A percentile compares a stretch with the other conserved stretches of the same genome.
Evolutionary conservation across 2,113 vertebrate species (phyloP).

Genomic region (Scomber japonicus): DNA sequence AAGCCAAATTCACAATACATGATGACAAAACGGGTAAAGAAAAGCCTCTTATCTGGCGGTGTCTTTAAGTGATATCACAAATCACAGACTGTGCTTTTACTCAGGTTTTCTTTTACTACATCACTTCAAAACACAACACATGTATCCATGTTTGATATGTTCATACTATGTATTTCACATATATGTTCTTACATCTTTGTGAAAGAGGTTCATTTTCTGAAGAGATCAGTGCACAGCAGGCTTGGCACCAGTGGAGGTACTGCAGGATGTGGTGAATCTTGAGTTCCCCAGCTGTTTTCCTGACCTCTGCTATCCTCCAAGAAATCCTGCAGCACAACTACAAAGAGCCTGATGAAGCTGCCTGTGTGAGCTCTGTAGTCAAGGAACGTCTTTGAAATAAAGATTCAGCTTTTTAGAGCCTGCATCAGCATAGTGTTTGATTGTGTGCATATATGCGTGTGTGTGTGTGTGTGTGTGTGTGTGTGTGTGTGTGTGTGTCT

Average conservation of each 20-base stretch:
- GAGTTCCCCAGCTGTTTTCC: conserved; percentile 40
- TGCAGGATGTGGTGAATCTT: conserved; percentile 23
- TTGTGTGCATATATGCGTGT: not conserved
- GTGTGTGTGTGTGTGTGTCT: conserved; percentile 7
- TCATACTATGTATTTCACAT: not conserved
- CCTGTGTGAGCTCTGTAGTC: not conserved
- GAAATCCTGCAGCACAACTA: conserved; percentile 15
- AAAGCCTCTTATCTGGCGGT: conserved; percentile 13
- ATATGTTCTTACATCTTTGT: not conserved
- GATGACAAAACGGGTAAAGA: conserved; percentile 8
- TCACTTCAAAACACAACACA: not conserved
- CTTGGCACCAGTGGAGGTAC: not conserved
- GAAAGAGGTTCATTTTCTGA: not conserved
- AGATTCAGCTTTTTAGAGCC: not conserved
- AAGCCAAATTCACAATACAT: conserved; percentile 14
- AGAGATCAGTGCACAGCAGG: conserved; percentile 7
- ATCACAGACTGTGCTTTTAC: not conserved
- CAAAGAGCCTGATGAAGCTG: conserved; percentile 29
- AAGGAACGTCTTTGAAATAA: conserved; percentile 15
- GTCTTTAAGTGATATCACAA: not conserved
- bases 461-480: conserved; percentile 11
- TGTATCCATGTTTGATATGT: not conserved
- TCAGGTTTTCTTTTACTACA: not conserved
- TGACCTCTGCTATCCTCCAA: conserved; percentile 33
- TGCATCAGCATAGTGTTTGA: no score